Conservation (phyloP, 2,113 vertebrate genomes). For the Eulacestoma nigropectus region DNA sequence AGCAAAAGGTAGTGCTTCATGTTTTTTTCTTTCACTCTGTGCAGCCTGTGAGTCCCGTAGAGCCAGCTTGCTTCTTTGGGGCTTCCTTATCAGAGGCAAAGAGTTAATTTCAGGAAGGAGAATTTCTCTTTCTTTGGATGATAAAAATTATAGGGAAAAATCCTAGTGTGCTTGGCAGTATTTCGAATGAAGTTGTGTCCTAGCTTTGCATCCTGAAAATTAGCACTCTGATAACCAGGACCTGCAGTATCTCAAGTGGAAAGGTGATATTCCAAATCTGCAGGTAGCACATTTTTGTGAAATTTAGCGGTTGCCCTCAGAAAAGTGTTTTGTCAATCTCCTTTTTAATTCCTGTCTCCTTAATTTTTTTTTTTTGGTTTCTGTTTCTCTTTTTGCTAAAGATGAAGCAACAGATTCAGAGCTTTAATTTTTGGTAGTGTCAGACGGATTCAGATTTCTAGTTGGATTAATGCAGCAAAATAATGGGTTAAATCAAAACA, state of each 20-base stretch:
- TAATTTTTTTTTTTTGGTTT: not conserved
- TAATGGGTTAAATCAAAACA: slow-evolving; percentile 5
- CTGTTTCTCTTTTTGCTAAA: not conserved
- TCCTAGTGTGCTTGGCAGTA: not conserved
- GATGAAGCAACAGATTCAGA: not conserved
- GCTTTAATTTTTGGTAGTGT: not conserved
- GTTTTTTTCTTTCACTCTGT: not conserved
- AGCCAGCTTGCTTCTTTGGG: not conserved
- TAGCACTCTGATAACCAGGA: not conserved
- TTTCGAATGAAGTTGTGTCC: not conserved
- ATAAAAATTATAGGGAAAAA: not conserved
- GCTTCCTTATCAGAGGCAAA: not conserved
- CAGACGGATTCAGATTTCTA: not conserved
- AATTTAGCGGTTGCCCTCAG: not conserved
- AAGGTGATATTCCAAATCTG: not conserved
- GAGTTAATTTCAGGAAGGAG: not conserved
- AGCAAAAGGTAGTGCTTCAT: not conserved
- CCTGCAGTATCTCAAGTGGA: not conserved
- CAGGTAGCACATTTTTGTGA: not conserved
- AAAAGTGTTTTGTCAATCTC: not conserved
- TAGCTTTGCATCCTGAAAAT: not conserved
- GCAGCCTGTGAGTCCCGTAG: not conserved
- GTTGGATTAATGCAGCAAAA: not conserved
- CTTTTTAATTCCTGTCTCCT: not conserved
- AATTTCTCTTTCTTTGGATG: not conserved